Percentiles rank a stretch among this genome's conserved stretches.
Conservation (phyloP, 2,797 vertebrate species). For the Oreochromis mossambicus region DNA sequence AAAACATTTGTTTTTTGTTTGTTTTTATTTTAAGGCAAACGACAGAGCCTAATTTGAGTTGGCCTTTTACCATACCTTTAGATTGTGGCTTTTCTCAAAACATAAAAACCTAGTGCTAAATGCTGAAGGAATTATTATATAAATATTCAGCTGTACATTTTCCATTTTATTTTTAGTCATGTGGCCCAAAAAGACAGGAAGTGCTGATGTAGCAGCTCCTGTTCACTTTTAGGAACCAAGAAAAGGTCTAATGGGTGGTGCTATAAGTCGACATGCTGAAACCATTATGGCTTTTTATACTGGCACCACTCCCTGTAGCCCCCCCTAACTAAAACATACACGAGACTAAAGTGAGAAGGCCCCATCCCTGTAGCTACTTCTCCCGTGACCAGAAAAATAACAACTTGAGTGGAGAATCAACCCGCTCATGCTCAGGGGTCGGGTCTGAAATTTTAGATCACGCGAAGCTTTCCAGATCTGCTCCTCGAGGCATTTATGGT, state of each 20-base stretch:
- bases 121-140: not conserved
- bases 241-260: conserved; percentile 61
- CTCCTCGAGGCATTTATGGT: not conserved
- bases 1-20: not conserved
- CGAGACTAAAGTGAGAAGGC: conserved; percentile 49
- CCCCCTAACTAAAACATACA: conserved; percentile 66
- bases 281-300: conserved; percentile 63
- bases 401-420: conserved; percentile 44
- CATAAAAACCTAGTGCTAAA: not conserved
- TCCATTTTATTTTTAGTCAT: conserved; percentile 14
- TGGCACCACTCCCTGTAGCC: conserved; percentile 60
- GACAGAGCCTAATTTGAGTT: not conserved
- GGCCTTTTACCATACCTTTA: not conserved
- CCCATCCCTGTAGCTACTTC: conserved; percentile 50
- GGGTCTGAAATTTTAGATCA: not conserved
- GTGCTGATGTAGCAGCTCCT: conserved; percentile 73
- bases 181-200: conserved; percentile 57
- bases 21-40: not conserved
- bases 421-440: conserved; percentile 16
- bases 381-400: conserved; percentile 56
- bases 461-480: conserved; percentile 17
- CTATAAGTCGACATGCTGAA: conserved; percentile 71
- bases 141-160: conserved; percentile 11
- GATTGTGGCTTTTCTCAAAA: not conserved
- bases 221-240: conserved; percentile 40